Base-by-base conservation (phyloP, 2,797 vertebrate genomes). In the Kryptopterus vitreolus region DNA sequence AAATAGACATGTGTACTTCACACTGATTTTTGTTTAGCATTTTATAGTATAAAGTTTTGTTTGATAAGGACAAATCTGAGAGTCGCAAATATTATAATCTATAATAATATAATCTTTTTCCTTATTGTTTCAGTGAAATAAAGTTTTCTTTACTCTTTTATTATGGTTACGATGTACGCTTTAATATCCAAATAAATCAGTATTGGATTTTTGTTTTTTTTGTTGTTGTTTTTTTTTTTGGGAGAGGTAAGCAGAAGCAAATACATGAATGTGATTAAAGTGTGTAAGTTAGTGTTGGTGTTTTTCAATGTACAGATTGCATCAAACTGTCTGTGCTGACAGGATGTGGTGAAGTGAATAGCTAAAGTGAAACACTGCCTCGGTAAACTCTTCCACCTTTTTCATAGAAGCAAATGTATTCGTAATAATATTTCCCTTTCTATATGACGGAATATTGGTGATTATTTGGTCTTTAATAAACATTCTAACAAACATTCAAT, bases 271-370 rank as follows among this genome's bases (percentile, higher is more conserved):
- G n/a, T n/a, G n/a, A n/a, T n/a, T n/a, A n/a, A n/a, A n/a, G n/a
- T n/a, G n/a, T n/a, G n/a, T n/a, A n/a, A n/a, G n/a, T n/a, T n/a
- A n/a, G n/a, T n/a, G n/a, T 29, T 69, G 13, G 3, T 50, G 1
- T 69, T 48, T 3, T 69, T 5, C 1, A 8, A 69, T 16, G 43
- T 24, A 69, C 24, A 26, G 22, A 26, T 18, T 69, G 8, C 20
- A 50, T 29, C 3, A 50, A 20, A 8, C 26, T 20, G 52, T 52
- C 48, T 52, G 0, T n/a, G 13, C 15, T 55, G 2, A 69, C 52
- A 76, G 79, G 74, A 81, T 77, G 74, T 77, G 80, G 80, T 81
- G 35, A 57, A 31, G 8, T 12, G 3, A 3, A 68, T 35, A 10
- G 4, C 9, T 26, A 58, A 50, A 29, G 26, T 68, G 9, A 48